These are phyloP conservation scores for Pantherophis alleghaniensis DNA, from an alignment of 2,797 vertebrate genomes.

Conservation along the genomic window DNA sequence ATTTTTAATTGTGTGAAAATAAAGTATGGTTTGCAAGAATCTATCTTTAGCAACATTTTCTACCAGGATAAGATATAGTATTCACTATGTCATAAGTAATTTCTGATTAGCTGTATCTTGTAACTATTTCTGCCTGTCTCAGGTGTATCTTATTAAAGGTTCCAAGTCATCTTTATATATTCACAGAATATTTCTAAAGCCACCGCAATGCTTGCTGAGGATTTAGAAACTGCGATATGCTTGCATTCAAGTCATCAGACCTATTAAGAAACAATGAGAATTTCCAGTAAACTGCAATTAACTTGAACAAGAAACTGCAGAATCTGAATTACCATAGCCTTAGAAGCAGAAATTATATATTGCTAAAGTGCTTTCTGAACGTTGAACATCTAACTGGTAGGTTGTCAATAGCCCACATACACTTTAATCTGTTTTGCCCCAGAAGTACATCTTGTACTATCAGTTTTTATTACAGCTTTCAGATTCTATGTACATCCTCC, in stretches of 20 bases:
- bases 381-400: background rate
- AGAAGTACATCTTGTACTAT: background rate
- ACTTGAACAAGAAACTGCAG: background rate
- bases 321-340: background rate
- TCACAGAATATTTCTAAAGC: conserved; percentile 11
- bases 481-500: background rate
- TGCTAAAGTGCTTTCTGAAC: background rate
- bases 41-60: conserved; percentile 4
- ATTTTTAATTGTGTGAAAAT: conserved; percentile 25
- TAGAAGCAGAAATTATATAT: background rate
- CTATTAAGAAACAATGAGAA: background rate
- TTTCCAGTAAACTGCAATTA: background rate
- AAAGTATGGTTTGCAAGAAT: conserved; percentile 4
- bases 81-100: background rate
- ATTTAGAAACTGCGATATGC: background rate
- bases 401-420: background rate
- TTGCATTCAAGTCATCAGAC: background rate
- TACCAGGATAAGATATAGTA: background rate
- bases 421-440: background rate
- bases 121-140: background rate
- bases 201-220: background rate
- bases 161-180: background rate
- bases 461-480: background rate
- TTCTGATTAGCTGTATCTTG: background rate
- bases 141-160: background rate